These are phyloP conservation scores for Austrofundulus limnaeus DNA, from an alignment of 2,113 vertebrate genomes.

Conservation along the genomic window DNA sequence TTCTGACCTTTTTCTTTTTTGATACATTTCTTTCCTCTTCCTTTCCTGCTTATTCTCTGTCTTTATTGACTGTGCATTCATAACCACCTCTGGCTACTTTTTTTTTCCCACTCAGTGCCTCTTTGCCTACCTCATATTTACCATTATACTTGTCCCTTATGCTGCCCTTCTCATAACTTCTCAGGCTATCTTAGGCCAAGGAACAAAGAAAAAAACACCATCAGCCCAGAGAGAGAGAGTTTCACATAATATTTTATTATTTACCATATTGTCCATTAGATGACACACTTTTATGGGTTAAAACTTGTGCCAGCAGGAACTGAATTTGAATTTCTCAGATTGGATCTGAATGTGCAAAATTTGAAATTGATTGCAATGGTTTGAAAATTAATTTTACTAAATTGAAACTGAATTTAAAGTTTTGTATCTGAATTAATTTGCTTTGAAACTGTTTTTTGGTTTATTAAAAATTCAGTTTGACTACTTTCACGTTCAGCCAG, in stretches of 20 bases:
- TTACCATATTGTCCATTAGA: neutral
- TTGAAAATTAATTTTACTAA: too few relatives aligned
- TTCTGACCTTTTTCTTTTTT: conserved; percentile 58
- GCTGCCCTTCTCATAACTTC: conserved; percentile 34
- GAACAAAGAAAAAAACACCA: conserved; percentile 21
- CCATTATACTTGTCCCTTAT: conserved; percentile 11
- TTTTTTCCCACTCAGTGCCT: conserved; percentile 37
- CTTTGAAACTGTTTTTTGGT: too few relatives aligned
- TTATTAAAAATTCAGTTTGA: too few relatives aligned
- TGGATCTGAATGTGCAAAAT: too few relatives aligned
- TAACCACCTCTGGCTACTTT: conserved; percentile 49
- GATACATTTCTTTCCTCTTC: conserved; percentile 35
- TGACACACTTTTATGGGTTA: conserved; percentile 3
- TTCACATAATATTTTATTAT: conserved; percentile 6
- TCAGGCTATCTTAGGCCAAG: conserved; percentile 17
- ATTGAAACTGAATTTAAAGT: too few relatives aligned
- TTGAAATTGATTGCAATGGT: too few relatives aligned
- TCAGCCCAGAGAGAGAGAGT: conserved; percentile 11
- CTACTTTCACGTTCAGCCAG: too few relatives aligned
- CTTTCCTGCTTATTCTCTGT: conserved; percentile 48
- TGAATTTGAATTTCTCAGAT: too few relatives aligned
- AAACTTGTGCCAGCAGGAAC: too few relatives aligned
- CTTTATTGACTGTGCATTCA: conserved; percentile 67
- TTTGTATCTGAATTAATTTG: too few relatives aligned
- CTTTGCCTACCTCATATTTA: conserved; percentile 25